A percentile compares a stretch with the other conserved stretches of the same genome.
Evolutionary conservation across 2,113 vertebrate genomes (phyloP).

Genomic region (Rhinichthys klamathensis): DNA sequence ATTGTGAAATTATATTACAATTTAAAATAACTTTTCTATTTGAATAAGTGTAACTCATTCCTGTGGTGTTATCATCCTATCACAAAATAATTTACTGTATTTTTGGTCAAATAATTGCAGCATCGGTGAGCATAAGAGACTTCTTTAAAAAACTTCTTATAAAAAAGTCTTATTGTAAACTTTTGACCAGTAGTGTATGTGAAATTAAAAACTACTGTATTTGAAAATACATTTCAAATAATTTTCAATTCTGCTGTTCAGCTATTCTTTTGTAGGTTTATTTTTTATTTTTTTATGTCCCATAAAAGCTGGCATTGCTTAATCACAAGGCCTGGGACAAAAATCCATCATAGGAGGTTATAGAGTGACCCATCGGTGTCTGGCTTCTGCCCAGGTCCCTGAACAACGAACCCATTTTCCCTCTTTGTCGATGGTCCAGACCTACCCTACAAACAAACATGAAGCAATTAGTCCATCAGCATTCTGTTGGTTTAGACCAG

Average conservation of each 20-base stretch:
- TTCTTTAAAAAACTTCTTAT: no score
- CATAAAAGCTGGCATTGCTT: neutral
- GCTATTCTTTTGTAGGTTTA: no score
- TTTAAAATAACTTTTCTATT: no score
- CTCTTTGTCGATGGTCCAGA: neutral
- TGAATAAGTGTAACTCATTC: no score
- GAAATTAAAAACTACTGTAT: neutral
- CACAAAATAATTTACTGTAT: no score
- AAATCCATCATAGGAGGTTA: neutral
- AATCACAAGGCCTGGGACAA: neutral
- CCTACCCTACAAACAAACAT: neutral
- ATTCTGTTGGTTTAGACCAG: neutral
- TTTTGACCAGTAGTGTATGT: neutral
- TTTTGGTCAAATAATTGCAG: no score
- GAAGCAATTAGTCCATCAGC: conserved; percentile 9
- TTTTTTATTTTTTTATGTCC: neutral
- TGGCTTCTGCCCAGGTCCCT: neutral
- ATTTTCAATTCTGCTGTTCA: no score
- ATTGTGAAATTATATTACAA: no score
- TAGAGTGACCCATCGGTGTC: neutral
- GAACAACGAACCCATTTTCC: neutral
- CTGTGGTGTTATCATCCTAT: no score
- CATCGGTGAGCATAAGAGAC: no score
- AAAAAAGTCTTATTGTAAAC: no score
- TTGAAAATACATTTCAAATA: no score